Evolutionary conservation across 1,140 invertebrate genomes (phyloP).

Genomic region (Pseudomyrmex gracilis): DNA sequence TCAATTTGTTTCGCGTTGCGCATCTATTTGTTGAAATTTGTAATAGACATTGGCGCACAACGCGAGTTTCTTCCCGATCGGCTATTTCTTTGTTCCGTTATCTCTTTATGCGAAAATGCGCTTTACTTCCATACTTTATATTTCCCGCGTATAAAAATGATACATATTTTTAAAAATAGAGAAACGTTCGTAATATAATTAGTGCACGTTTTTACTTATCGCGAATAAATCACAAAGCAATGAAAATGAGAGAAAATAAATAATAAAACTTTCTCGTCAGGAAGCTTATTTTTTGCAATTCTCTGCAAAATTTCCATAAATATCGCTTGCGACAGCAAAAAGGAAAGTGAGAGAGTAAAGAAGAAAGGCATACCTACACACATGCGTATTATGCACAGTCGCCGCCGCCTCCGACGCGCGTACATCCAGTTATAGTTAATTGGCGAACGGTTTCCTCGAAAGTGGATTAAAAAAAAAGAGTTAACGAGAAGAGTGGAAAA

Average conservation of each 20-base stretch:
- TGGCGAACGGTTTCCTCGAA: constrained; percentile 53
- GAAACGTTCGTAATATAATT: too few relatives aligned
- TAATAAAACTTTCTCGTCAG: too few relatives aligned
- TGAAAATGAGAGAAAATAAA: too few relatives aligned
- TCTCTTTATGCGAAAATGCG: neutral
- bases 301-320: constrained; percentile 4
- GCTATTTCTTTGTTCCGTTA: constrained; percentile 53
- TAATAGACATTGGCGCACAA: constrained; percentile 32
- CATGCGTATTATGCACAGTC: too few relatives aligned
- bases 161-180: neutral
- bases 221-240: too few relatives aligned
- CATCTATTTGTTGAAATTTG: constrained; percentile 52
- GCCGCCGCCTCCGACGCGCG: neutral
- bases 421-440: constrained; percentile 46
- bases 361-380: neutral
- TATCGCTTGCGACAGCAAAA: constrained; percentile 3
- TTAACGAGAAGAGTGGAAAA: constrained; percentile 1
- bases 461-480: constrained; percentile 38
- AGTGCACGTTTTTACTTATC: neutral
- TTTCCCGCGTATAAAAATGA: neutral
- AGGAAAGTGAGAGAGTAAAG: constrained; percentile 43
- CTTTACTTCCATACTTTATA: neutral
- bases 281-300: neutral
- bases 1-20: constrained; percentile 58
- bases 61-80: constrained; percentile 30